phyloP scores from a whole-genome alignment of 2,113 vertebrate species.

The Stegostoma tigrinum region DNA sequence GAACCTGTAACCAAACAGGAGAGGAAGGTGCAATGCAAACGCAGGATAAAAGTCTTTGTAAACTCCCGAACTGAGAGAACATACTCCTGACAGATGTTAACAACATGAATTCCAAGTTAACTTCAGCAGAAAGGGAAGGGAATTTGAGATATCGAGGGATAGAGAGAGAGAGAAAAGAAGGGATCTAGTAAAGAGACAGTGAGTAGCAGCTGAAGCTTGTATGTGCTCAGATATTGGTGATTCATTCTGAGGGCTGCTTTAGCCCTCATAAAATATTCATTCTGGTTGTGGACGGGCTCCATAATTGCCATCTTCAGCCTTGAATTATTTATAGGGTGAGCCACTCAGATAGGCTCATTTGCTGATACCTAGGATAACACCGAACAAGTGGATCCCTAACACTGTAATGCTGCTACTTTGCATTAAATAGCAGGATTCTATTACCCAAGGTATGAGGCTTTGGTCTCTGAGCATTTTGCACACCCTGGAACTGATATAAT shows the following conservation, averaged over 20 bases:
- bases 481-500: slow-evolving; percentile 53
- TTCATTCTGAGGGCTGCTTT: slow-evolving; percentile 83
- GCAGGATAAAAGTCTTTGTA: background rate
- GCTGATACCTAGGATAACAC: slow-evolving; percentile 90
- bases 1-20: background rate
- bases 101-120: slow-evolving; percentile 29
- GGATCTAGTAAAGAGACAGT: background rate
- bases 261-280: slow-evolving; percentile 83
- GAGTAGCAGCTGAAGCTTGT: slow-evolving; percentile 23
- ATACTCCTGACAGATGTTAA: background rate
- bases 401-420: slow-evolving; percentile 78
- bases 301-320: slow-evolving; percentile 98
- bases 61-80: slow-evolving; percentile 24
- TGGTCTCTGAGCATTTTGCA: slow-evolving; percentile 53
- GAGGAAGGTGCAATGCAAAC: background rate
- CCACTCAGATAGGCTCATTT: slow-evolving; percentile 96
- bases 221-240: slow-evolving; percentile 67
- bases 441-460: slow-evolving; percentile 72
- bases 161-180: background rate
- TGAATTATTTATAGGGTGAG: slow-evolving; percentile 97
- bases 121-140: background rate
- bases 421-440: slow-evolving; percentile 81
- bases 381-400: slow-evolving; percentile 71
- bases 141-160: background rate
- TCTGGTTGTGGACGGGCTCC: slow-evolving; percentile 86